Percentiles rank a stretch among this genome's conserved stretches.
phyloP scores from a whole-genome alignment of 1,140 invertebrate species.

The Phymastichus coffea region DNA sequence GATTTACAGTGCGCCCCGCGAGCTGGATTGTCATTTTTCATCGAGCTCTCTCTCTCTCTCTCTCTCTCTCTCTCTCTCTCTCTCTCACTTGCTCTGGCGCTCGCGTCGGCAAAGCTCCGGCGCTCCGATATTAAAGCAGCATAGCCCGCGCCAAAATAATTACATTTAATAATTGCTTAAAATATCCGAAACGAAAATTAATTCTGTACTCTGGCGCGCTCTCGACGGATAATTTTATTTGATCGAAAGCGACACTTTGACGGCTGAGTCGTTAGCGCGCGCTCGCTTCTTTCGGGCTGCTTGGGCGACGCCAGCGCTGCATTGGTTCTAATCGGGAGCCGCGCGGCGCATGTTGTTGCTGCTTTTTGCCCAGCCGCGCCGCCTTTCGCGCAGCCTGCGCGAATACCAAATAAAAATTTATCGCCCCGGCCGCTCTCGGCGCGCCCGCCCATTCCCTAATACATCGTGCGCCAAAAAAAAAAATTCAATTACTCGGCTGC shows the following conservation, averaged over 20 bases:
- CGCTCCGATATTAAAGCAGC: slow-evolving; percentile 44
- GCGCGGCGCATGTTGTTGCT: neutral
- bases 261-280: slow-evolving; percentile 32
- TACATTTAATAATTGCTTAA: slow-evolving; percentile 51
- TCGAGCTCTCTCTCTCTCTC: neutral
- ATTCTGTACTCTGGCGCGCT: slow-evolving; percentile 44
- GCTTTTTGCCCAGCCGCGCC: neutral
- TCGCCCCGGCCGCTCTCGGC: slow-evolving; percentile 8
- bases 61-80: no score
- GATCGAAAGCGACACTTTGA: slow-evolving; percentile 41
- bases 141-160: slow-evolving; percentile 48
- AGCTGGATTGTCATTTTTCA: slow-evolving; percentile 30
- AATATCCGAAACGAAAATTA: slow-evolving; percentile 50
- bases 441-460: neutral
- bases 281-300: neutral
- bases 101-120: slow-evolving; percentile 13
- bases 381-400: no score
- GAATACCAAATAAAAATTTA: slow-evolving; percentile 23
- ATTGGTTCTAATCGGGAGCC: slow-evolving; percentile 22
- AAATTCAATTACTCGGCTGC: slow-evolving; percentile 21
- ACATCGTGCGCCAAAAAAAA: no score
- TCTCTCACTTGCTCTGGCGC: no score
- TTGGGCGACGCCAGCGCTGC: neutral
- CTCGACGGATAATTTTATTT: slow-evolving; percentile 50
- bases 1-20: slow-evolving; percentile 27